A percentile compares a stretch with the other conserved stretches of the same genome.
These are phyloP conservation scores for Tursiops truncatus DNA, from an alignment of 2,113 vertebrate species.

Conservation along the genomic window DNA sequence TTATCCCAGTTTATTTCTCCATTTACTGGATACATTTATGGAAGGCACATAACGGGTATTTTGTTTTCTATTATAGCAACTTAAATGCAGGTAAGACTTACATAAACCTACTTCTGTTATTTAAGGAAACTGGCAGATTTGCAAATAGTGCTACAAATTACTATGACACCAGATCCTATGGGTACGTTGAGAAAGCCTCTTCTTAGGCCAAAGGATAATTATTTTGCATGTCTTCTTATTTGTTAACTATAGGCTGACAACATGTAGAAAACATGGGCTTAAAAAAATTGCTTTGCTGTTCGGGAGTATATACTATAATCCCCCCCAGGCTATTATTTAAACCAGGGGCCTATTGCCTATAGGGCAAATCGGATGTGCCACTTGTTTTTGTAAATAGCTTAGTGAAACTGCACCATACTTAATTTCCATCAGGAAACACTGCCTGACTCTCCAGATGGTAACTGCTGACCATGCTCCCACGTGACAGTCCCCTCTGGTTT, in stretches of 20 bases:
- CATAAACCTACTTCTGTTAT: neutral
- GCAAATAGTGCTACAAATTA: slow-evolving; percentile 10
- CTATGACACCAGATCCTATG: neutral
- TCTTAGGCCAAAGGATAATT: neutral
- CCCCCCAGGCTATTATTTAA: neutral
- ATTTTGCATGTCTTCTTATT: neutral
- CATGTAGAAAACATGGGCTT: neutral
- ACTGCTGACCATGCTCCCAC: neutral
- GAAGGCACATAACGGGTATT: slow-evolving; percentile 94
- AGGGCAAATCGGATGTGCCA: neutral
- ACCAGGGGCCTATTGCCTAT: neutral
- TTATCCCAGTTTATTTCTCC: slow-evolving; percentile 97
- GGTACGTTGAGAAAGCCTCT: neutral
- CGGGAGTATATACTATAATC: neutral
- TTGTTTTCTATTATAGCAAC: slow-evolving; percentile 43
- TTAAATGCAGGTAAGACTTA: neutral
- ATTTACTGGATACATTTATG: slow-evolving; percentile 91
- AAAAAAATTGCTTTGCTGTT: neutral
- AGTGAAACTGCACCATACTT: neutral
- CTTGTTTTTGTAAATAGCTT: neutral
- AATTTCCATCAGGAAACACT: neutral
- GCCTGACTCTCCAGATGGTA: neutral
- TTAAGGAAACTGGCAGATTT: neutral
- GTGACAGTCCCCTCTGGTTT: neutral
- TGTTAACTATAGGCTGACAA: neutral